Evolutionary conservation across 2,113 vertebrate genomes (phyloP).

Genomic region (Cacatua alba): DNA sequence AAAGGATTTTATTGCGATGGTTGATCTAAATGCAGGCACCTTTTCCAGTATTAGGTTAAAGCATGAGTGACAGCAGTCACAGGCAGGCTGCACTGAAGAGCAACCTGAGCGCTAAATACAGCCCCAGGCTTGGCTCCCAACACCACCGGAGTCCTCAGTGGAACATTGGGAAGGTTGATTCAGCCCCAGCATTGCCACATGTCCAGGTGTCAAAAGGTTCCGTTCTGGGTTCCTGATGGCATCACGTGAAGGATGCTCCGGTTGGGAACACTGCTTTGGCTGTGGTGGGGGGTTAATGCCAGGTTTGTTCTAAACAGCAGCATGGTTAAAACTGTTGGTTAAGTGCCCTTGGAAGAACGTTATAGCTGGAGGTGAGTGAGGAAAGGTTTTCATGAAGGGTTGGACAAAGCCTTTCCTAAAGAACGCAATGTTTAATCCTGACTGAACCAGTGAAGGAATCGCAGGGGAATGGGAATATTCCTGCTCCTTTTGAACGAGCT

Average conservation of each 20-base stretch:
- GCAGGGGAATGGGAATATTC: background rate
- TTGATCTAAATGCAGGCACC: background rate
- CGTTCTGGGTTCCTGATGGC: background rate
- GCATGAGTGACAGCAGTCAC: background rate
- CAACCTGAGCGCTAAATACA: rapidly evolving
- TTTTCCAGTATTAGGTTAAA: background rate
- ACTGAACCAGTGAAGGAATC: background rate
- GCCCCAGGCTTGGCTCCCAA: background rate
- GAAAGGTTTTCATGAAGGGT: background rate
- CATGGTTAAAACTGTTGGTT: background rate
- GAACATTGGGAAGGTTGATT: rapidly evolving
- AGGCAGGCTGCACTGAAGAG: background rate
- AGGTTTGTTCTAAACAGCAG: background rate
- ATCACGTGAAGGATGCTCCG: background rate
- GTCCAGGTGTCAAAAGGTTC: background rate
- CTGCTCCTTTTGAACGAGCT: background rate
- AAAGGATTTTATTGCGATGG: background rate
- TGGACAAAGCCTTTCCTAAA: background rate
- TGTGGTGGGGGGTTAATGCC: background rate
- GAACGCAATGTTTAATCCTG: background rate
- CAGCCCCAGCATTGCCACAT: background rate
- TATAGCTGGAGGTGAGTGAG: background rate
- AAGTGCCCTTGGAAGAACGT: background rate
- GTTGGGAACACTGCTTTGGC: rapidly evolving
- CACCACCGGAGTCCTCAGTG: background rate